Conservation (phyloP, 2,888 invertebrate genomes). For the Gisinianus flammeolus region DNA sequence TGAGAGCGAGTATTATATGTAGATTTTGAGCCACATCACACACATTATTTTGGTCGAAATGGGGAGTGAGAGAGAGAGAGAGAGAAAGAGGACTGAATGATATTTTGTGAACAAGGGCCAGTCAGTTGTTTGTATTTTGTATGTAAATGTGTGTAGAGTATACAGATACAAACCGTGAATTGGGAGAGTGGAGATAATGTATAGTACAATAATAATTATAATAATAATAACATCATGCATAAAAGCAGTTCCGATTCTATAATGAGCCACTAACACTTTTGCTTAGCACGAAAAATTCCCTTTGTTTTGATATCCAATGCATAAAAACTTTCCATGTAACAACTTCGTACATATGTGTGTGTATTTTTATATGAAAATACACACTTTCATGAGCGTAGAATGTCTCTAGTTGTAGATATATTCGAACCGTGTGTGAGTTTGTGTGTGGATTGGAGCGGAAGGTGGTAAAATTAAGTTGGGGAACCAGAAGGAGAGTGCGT, state of each 20-base stretch:
- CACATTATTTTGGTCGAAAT: too few relatives aligned
- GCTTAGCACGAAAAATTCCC: neutral
- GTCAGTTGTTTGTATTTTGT: neutral
- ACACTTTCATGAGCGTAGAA: too few relatives aligned
- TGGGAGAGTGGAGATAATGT: neutral
- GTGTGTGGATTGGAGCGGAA: slow-evolving; percentile 5
- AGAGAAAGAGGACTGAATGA: too few relatives aligned
- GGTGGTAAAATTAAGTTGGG: slow-evolving; percentile 15
- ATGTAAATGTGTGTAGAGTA: neutral
- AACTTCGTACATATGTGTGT: neutral
- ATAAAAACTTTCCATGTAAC: neutral
- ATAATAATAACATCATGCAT: neutral
- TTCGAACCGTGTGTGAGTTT: neutral
- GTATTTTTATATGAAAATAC: neutral
- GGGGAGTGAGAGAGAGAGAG: too few relatives aligned
- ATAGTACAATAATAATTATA: neutral
- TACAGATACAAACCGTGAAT: neutral
- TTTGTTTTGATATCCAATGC: neutral
- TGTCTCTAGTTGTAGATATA: neutral
- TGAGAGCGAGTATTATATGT: too few relatives aligned
- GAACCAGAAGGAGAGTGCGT: neutral
- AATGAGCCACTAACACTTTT: neutral
- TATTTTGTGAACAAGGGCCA: neutral
- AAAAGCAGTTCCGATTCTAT: neutral
- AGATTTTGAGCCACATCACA: too few relatives aligned